Percentiles rank a stretch among this genome's conserved stretches.
Conservation (phyloP, 2,888 invertebrate genomes). For the Gibbula magus region DNA sequence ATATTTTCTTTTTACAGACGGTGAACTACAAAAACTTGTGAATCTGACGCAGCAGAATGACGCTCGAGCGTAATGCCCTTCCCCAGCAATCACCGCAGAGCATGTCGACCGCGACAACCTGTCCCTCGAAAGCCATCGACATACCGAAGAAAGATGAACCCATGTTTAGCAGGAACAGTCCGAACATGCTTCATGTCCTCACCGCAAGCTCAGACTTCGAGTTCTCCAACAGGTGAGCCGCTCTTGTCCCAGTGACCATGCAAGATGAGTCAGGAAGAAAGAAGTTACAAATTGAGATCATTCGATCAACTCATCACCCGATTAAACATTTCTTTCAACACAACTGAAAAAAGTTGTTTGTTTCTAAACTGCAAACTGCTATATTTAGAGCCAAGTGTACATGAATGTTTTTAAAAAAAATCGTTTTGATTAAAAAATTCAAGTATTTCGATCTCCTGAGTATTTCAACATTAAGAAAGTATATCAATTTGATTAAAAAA, state of each 20-base stretch:
- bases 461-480: too few relatives aligned
- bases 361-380: too few relatives aligned
- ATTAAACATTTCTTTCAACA: too few relatives aligned
- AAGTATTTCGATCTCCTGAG: too few relatives aligned
- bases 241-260: neutral
- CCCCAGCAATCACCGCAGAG: conserved; percentile 49
- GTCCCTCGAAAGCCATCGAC: conserved; percentile 40
- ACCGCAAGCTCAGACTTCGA: conserved; percentile 73
- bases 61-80: conserved; percentile 65
- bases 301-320: too few relatives aligned
- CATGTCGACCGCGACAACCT: conserved; percentile 40
- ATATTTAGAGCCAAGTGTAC: too few relatives aligned
- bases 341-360: too few relatives aligned
- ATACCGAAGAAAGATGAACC: conserved; percentile 70
- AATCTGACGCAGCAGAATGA: conserved; percentile 50
- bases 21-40: neutral
- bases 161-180: conserved; percentile 73
- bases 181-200: conserved; percentile 72
- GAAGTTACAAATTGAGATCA: too few relatives aligned
- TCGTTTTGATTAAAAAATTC: too few relatives aligned
- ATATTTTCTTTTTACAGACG: neutral
- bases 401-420: too few relatives aligned
- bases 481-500: too few relatives aligned
- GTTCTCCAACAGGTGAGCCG: conserved; percentile 71
- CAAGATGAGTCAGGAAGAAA: too few relatives aligned